These are phyloP conservation scores for Onychomys torridus DNA, from an alignment of 2,797 vertebrate genomes.

Conservation along the genomic window DNA sequence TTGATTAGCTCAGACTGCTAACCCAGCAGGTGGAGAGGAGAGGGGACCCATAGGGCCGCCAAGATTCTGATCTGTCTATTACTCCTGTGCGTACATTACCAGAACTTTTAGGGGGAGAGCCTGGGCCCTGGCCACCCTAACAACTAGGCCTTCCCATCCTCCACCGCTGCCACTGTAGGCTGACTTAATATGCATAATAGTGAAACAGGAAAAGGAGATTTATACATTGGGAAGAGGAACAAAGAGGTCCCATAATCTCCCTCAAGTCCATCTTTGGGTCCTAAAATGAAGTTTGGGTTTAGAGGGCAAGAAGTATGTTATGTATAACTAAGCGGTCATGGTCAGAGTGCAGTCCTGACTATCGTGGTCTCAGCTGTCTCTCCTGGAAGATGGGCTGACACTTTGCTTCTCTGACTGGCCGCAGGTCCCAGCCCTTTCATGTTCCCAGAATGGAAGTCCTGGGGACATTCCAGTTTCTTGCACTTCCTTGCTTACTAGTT, in stretches of 20 bases:
- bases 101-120: background rate
- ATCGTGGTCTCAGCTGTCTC: background rate
- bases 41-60: too few species aligned
- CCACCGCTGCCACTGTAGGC: too few species aligned
- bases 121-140: background rate
- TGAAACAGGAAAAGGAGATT: background rate
- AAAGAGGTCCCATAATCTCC: background rate
- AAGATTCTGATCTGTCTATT: background rate
- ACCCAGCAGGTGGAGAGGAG: background rate
- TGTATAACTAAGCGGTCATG: background rate
- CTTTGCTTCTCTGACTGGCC: background rate
- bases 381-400: background rate
- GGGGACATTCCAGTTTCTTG: background rate
- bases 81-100: background rate
- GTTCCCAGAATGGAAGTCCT: background rate
- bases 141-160: background rate
- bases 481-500: background rate
- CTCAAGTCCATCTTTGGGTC: background rate
- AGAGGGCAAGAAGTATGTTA: background rate
- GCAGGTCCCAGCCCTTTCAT: background rate
- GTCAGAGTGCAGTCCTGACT: background rate
- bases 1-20: background rate
- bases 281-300: background rate
- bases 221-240: background rate
- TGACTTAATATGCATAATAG: background rate